phyloP scores from a whole-genome alignment of 1,140 invertebrate genomes.

The Probaryconus sp. region DNA sequence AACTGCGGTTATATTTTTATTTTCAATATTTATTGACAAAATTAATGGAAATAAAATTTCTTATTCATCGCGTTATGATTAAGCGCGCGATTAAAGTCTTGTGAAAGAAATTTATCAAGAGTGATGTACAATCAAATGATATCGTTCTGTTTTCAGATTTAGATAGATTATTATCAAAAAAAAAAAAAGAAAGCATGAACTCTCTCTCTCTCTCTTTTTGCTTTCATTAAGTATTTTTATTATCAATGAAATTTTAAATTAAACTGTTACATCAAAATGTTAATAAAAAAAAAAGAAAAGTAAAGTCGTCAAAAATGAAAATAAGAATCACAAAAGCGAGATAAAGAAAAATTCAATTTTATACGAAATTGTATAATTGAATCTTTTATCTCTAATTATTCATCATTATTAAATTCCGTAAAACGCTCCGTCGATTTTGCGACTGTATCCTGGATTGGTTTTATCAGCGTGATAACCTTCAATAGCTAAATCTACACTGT shows the following conservation, averaged over 20 bases:
- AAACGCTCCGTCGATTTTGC: conserved; percentile 77
- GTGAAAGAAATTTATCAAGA: conserved; percentile 64
- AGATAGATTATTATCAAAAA: conserved; percentile 27
- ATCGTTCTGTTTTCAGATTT: conserved; percentile 28
- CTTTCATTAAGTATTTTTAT: too few relatives aligned
- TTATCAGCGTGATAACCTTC: conserved; percentile 75
- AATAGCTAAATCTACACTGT: conserved; percentile 75
- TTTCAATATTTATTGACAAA: too few relatives aligned
- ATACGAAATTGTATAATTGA: conserved; percentile 2
- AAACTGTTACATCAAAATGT: too few relatives aligned
- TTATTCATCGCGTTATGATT: conserved; percentile 23
- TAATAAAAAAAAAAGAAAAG: too few relatives aligned
- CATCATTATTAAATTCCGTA: conserved; percentile 70
- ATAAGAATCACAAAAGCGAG: not conserved
- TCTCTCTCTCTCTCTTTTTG: too few relatives aligned
- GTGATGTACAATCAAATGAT: conserved; percentile 57
- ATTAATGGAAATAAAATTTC: too few relatives aligned
- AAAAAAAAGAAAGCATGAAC: conserved; percentile 4
- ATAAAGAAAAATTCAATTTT: conserved; percentile 14
- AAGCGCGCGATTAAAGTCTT: conserved; percentile 51
- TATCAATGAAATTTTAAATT: too few relatives aligned
- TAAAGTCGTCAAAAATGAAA: too few relatives aligned
- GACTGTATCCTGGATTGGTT: conserved; percentile 76
- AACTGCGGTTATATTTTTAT: too few relatives aligned
- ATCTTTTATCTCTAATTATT: too few relatives aligned